Base-by-base conservation (phyloP, 2,113 vertebrate species). In the Phyllostomus hastatus region DNA sequence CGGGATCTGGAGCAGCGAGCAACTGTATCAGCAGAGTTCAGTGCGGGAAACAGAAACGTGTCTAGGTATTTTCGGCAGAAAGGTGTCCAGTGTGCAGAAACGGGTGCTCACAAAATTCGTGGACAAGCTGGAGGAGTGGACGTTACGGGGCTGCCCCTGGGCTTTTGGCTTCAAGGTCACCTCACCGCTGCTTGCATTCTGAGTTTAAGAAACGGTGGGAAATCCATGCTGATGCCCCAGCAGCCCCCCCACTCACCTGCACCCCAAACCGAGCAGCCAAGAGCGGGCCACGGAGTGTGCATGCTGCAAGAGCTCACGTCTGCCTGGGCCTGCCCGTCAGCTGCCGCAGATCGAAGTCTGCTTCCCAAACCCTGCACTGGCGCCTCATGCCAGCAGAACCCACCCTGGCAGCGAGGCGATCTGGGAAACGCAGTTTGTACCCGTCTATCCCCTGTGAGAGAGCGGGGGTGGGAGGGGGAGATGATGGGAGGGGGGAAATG, bases 401-500 rank as follows among this genome's bases (percentile, higher is more conserved):
- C 54, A 22, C n/a, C 48, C 46, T 31, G 24, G 35, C 14, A 83
- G 41, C 7, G 67, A 38, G 31, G 35, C 46, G 57, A 11, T 5
- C 22, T 54, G 48, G 52, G 19, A 10, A 28, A 50, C n/a, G 16
- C n/a, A n/a, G 52, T 33, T 7, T 87, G 66, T 54, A 67, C 64
- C 57, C 41, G 14, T 64, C 52, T 11, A 64, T 17, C 14, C 22
- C 20, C 57, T 24, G 46, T 31, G 67, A 73, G 73, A 22, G 3
- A 54, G 35, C 16, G 5, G 67, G 17, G 38, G 38, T n/a, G 11
- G 57, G 31, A 46, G 33, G 7, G 31, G 48, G 11, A 35, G 35
- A 17, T 2, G 22, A 28, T 3, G 54, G 1, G 38, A 24, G n/a
- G 22, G 1, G 1, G 0, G 8, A 24, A 46, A 35, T 8, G 46